Conservation (phyloP, 2,797 vertebrate species). For the Sebastolobus alascanus region DNA sequence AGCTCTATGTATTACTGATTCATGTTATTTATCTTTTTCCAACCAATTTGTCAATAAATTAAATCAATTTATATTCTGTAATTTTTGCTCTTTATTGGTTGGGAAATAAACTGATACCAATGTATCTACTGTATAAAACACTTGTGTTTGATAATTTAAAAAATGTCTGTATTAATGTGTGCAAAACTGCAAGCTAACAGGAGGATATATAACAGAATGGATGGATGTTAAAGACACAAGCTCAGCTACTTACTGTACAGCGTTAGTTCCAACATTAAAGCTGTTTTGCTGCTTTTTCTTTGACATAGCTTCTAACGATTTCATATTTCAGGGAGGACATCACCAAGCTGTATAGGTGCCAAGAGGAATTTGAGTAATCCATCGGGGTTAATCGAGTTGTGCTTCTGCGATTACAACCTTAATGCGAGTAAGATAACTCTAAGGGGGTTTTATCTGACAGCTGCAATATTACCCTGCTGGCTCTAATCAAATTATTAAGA, state of each 20-base stretch:
- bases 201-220: no score
- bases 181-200: not conserved
- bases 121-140: not conserved
- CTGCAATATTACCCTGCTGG: constrained; percentile 28
- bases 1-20: not conserved
- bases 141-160: no score
- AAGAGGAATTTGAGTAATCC: constrained; percentile 57
- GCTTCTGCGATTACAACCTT: constrained; percentile 57
- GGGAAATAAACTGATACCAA: not conserved
- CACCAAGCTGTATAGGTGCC: constrained; percentile 31
- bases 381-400: constrained; percentile 58
- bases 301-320: not conserved
- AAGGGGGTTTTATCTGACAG: constrained; percentile 48
- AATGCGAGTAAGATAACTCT: constrained; percentile 54
- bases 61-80: not conserved
- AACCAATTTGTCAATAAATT: no score
- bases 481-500: constrained; percentile 42
- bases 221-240: no score
- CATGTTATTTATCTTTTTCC: not conserved
- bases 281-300: not conserved
- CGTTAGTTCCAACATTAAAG: not conserved
- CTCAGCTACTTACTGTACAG: not conserved
- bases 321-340: constrained; percentile 15
- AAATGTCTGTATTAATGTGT: not conserved
- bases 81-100: not conserved